Conservation (phyloP, 2,797 vertebrate species). For the Characodon lateralis region DNA sequence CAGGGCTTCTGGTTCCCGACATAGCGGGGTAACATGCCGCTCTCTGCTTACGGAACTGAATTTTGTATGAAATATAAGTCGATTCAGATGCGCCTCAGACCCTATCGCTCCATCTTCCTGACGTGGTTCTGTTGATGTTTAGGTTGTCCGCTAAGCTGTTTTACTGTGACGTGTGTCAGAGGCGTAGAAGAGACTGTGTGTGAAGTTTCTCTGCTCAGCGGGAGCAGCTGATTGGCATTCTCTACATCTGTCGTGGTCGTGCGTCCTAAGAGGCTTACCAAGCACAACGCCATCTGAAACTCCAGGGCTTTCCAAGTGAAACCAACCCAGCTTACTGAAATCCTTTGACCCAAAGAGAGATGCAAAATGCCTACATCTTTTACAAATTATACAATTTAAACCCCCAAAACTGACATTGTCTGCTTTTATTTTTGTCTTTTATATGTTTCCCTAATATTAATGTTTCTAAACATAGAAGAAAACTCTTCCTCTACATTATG, state of each 20-base stretch:
- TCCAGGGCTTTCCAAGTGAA: constrained; percentile 57
- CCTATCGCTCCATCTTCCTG: constrained; percentile 16
- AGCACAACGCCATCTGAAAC: constrained; percentile 52
- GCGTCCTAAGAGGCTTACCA: constrained; percentile 70
- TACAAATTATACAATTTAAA: background rate
- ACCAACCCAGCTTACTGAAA: constrained; percentile 45
- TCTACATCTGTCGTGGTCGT: constrained; percentile 62
- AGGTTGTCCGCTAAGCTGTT: background rate
- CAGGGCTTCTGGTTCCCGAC: constrained; percentile 44
- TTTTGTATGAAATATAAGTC: background rate
- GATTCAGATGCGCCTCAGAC: background rate
- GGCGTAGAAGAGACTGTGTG: constrained; percentile 19
- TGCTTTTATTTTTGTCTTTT: background rate
- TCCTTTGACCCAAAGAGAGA: constrained; percentile 31
- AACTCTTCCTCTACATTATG: background rate
- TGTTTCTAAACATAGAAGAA: background rate
- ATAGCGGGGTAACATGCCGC: constrained; percentile 67
- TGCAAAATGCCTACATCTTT: constrained; percentile 10
- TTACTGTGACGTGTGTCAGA: background rate
- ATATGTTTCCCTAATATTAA: background rate
- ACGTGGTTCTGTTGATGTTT: background rate
- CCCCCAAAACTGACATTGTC: background rate
- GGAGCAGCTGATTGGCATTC: constrained; percentile 65
- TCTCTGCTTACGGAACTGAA: background rate
- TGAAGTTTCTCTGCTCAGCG: constrained; percentile 46